phyloP scores from a whole-genome alignment of 2,797 vertebrate genomes.

The Sebastes iracundus region DNA sequence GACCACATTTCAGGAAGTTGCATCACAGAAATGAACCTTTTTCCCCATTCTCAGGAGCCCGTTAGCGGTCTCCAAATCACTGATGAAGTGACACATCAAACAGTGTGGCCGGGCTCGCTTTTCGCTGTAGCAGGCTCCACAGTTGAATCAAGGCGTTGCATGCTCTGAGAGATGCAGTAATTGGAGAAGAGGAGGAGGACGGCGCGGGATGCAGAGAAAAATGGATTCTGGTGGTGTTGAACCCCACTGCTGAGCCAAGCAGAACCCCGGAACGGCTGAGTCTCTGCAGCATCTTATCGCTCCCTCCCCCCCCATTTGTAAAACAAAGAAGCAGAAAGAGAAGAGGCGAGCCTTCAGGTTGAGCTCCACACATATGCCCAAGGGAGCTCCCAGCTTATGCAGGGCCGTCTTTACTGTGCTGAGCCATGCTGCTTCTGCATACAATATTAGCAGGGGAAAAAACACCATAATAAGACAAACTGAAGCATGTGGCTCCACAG shows the following conservation, averaged over 20 bases:
- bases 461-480: slow-evolving; percentile 25
- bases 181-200: slow-evolving; percentile 67
- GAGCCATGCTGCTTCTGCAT: slow-evolving; percentile 56
- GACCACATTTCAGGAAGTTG: slow-evolving; percentile 64
- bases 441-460: slow-evolving; percentile 45
- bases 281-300: slow-evolving; percentile 63
- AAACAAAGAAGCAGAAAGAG: slow-evolving; percentile 74
- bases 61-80: slow-evolving; percentile 38
- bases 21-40: slow-evolving; percentile 58
- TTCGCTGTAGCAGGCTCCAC: slow-evolving; percentile 18
- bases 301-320: slow-evolving; percentile 54
- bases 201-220: slow-evolving; percentile 46
- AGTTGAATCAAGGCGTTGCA: slow-evolving; percentile 46
- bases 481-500: slow-evolving; percentile 14
- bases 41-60: slow-evolving; percentile 22
- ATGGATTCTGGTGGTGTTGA: slow-evolving; percentile 59
- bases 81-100: slow-evolving; percentile 65
- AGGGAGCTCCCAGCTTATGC: slow-evolving; percentile 57
- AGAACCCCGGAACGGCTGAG: slow-evolving; percentile 59
- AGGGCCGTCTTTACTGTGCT: slow-evolving; percentile 46
- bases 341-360: slow-evolving; percentile 68
- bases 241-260: slow-evolving; percentile 69
- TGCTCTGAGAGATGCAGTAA: slow-evolving; percentile 68
- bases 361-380: slow-evolving; percentile 63
- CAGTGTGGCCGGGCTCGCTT: slow-evolving; percentile 19